Base-by-base conservation (phyloP, 2,797 vertebrate species). In the Aplochiton taeniatus region DNA sequence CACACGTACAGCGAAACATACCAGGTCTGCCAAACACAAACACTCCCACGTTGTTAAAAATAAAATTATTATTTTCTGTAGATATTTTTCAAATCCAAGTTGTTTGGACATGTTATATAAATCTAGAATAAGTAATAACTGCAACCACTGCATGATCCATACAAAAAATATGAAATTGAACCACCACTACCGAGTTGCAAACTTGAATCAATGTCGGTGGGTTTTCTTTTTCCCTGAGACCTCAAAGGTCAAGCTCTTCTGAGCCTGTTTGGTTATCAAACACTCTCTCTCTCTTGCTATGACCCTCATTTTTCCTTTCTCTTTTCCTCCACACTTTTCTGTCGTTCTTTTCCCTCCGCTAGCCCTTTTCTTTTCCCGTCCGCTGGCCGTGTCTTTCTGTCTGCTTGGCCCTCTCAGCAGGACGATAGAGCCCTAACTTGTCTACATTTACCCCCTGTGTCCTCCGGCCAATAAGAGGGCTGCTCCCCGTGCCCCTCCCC, bases 371-470 rank as follows among this genome's bases (percentile, higher is more conserved):
- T 6, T 2, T 48, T 70, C 61, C 57, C 53, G 64, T 53, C 54
- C 45, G 57, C 57, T 68, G 64, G 65, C 70, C 70, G 57, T 51
- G 57, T 81, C 68, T 76, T 79, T 86, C 87, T 78, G 80, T 78
- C 83, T 82, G 75, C 54, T 89, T 88, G 91, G 90, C 89, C 93
- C 92, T 94, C 95, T 94, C 95, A 90, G 94, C 85, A 74, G 86
- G 92, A 90, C 94, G 90, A 91, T 93, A 94, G 93, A 94, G 93
- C 92, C 92, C 94, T 93, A 96, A 95, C 95, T 96, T 95, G 96
- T 96, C 96, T 95, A 95, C 95, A 96, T 94, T 96, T 96, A 94
- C 96, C 95, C 93, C 93, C 95, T 94, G 91, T 94, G 91, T 95
- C 88, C 79, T 68, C 64, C 55, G 81, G 72, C 84, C 87, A 84